Percentiles rank a stretch among this genome's conserved stretches.
Evolutionary conservation across 2,797 vertebrate genomes (phyloP).

Genomic region (Meriones psammophilus): DNA sequence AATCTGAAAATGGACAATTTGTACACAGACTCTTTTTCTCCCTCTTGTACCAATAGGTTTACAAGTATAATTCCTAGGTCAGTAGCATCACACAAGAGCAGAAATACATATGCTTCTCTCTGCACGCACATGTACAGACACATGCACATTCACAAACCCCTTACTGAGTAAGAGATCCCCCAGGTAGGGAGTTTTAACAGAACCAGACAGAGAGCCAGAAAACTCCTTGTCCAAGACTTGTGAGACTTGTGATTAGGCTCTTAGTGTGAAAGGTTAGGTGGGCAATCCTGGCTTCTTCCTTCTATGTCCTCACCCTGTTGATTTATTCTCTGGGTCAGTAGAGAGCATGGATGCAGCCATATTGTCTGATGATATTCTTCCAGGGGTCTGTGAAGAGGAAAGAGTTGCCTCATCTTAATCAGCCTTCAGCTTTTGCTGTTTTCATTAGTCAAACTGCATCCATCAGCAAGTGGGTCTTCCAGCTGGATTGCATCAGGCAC

Average conservation of each 20-base stretch:
- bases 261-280: not conserved
- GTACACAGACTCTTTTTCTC: not conserved
- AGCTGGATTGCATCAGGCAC: slow-evolving; percentile 79
- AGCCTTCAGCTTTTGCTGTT: slow-evolving; percentile 81
- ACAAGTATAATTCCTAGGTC: not conserved
- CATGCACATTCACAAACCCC: not conserved
- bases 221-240: not conserved
- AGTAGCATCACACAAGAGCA: not conserved
- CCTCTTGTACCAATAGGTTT: not conserved
- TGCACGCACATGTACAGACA: not conserved
- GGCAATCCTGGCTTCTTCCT: not conserved
- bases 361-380: slow-evolving; percentile 73
- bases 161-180: not conserved
- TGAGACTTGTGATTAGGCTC: not conserved
- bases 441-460: slow-evolving; percentile 77
- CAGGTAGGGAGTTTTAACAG: not conserved
- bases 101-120: not conserved
- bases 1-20: not conserved
- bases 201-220: not conserved
- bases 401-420: slow-evolving; percentile 80
- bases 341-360: slow-evolving; percentile 69
- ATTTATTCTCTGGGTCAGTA: not conserved
- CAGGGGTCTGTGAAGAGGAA: slow-evolving; percentile 71
- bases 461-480: slow-evolving; percentile 64
- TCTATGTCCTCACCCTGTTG: not conserved